Evolutionary conservation across 2,888 invertebrate species (phyloP), one percentile per base, ranked within the genome.

Genomic region (Chymomyza fuscimana): DNA sequence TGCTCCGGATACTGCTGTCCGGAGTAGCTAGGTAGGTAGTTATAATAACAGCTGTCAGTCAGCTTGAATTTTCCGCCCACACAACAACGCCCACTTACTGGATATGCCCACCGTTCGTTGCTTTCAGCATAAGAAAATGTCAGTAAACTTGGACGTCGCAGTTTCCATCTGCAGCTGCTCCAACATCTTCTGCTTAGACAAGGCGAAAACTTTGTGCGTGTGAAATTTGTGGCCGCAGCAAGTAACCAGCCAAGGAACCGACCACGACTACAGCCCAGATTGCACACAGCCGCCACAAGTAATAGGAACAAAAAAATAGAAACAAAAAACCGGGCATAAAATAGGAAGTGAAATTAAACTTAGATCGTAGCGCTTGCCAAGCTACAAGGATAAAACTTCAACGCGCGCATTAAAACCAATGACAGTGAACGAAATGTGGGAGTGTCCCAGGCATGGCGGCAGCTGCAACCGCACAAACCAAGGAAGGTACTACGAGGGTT

Each of bases 111-210:
- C 62, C 52, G 70, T 60, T 63, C 80, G 82, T 87, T 83, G 85
- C 80, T 85, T 87, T 82, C 67, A 79, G 73, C 87, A 82, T 73
- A 80, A 76, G 81, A 83, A 87, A 83, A 82, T 69, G 80, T 80
- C 80, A 78, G 82, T 82, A 83, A 83, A 83, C 76, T 83, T 83
- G 85, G 76, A 68, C 82, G 65, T 64, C 58, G 69, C 63, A 69
- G 66, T 80, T 78, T 69, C 72, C 64, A 72, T 74, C 29, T 71
- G 81, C 87, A 86, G 86, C 79, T 87, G 83, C 59, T 19, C 60
- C 67, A 46, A 15, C 56, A 58, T 67, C 69, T 76, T 76, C 73
- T 72, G 72, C 79, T 78, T 80, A 72, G 78, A 79, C 76, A 69
- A 63, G 59, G 63, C 63, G 80, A 85, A 32, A 82, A 87, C 70